These are phyloP conservation scores for Drosophila lacteicornis DNA, from an alignment of 1,140 invertebrate genomes.

Conservation along the genomic window DNA sequence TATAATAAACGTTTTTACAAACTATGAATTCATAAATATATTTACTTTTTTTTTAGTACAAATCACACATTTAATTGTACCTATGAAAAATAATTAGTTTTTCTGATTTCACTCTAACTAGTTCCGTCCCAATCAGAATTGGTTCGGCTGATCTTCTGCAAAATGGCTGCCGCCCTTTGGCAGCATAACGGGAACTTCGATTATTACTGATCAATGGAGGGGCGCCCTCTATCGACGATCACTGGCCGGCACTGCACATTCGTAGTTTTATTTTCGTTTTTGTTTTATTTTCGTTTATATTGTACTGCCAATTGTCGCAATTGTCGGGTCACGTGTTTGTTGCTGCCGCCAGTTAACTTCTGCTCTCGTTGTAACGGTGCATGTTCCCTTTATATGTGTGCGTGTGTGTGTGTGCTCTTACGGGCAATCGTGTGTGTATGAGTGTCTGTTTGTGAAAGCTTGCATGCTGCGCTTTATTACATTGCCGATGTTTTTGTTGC, in stretches of 20 bases:
- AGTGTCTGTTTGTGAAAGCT: constrained; percentile 69
- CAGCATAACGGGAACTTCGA: constrained; percentile 25
- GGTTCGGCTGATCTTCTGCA: constrained; percentile 36
- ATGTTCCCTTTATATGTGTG: constrained; percentile 45
- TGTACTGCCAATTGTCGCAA: constrained; percentile 76
- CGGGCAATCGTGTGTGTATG: constrained; percentile 30
- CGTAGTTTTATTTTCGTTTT: constrained; percentile 27
- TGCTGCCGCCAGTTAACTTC: constrained; percentile 78
- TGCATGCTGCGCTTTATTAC: constrained; percentile 79
- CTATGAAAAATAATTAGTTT: neutral
- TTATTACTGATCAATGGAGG: constrained; percentile 21
- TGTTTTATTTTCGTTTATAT: constrained; percentile 45
- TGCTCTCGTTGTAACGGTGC: constrained; percentile 79
- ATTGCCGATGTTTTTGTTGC: constrained; percentile 41
- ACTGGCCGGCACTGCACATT: neutral
- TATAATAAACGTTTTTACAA: too few relatives aligned
- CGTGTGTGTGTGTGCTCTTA: constrained; percentile 10
- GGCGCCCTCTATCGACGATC: constrained; percentile 25
- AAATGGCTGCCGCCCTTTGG: constrained; percentile 49
- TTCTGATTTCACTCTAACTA: neutral
- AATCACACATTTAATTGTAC: too few relatives aligned
- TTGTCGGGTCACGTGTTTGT: constrained; percentile 80
- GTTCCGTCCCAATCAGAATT: neutral
- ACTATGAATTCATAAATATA: too few relatives aligned
- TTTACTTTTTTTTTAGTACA: too few relatives aligned